Evolutionary conservation across 1,140 invertebrate species (phyloP).

Genomic region (Bemisia tabaci): DNA sequence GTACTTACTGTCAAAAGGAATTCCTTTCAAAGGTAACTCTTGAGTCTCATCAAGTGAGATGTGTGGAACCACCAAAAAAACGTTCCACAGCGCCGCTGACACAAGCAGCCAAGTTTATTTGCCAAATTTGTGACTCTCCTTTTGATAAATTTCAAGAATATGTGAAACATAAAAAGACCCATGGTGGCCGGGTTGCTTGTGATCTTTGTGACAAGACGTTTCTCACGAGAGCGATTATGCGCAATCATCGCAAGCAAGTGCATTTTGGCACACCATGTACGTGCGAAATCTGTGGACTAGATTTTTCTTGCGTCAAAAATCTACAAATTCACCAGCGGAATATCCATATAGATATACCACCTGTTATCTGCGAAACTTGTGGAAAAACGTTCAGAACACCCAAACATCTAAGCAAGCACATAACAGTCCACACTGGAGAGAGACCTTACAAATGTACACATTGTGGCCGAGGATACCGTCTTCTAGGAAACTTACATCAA

Average conservation of each 20-base stretch:
- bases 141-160: background rate
- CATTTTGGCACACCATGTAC: background rate
- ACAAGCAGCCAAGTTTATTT: background rate
- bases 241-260: background rate
- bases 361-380: background rate
- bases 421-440: background rate
- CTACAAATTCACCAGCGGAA: background rate
- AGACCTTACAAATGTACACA: background rate
- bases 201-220: background rate
- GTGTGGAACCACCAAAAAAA: background rate
- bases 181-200: background rate
- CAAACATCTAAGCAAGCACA: background rate
- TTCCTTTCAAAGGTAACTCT: background rate
- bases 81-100: background rate
- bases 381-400: background rate
- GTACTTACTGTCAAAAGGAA: background rate
- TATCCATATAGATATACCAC: background rate
- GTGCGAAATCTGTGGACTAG: background rate
- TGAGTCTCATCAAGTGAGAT: background rate
- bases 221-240: background rate
- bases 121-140: background rate
- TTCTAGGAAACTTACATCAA: background rate
- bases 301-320: background rate
- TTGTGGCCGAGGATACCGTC: background rate
- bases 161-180: background rate